Conservation (phyloP, 92 coral and sea anemone species). For the Epizoanthus stellaris region DNA sequence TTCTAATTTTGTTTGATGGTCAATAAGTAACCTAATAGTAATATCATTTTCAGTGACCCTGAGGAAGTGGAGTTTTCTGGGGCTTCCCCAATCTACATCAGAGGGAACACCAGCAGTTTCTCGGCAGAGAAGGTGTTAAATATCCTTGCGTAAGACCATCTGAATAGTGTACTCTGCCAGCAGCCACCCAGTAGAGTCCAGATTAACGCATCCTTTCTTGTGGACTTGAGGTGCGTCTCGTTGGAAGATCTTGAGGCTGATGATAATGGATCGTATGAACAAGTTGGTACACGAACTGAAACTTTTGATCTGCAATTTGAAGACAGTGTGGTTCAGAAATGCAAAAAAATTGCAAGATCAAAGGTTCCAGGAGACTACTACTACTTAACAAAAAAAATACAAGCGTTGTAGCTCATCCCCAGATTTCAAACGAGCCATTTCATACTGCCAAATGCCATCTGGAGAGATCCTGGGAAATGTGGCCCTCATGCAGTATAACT, state of each 20-base stretch:
- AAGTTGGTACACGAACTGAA: conserved; percentile 27
- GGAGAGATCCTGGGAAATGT: conserved; percentile 37
- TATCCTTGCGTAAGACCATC: conserved; percentile 32
- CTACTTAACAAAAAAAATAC: conserved; percentile 8
- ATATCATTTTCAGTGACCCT: too few species aligned
- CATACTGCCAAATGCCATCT: conserved; percentile 25
- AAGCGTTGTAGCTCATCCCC: conserved; percentile 40
- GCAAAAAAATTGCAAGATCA: neutral
- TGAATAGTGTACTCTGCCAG: conserved; percentile 45
- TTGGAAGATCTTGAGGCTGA: conserved; percentile 51
- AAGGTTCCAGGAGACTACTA: conserved; percentile 12
- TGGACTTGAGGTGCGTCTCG: conserved; percentile 36
- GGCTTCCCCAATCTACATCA: conserved; percentile 42
- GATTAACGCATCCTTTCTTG: conserved; percentile 54
- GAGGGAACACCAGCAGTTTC: conserved; percentile 49
- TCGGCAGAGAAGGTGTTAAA: conserved; percentile 41
- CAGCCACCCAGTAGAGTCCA: conserved; percentile 57
- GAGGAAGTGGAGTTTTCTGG: conserved; percentile 24
- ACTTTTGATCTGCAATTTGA: conserved; percentile 20
- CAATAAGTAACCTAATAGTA: too few species aligned
- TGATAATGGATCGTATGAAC: conserved; percentile 42
- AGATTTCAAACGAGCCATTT: conserved; percentile 49
- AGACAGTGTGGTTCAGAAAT: neutral
- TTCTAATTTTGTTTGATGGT: too few species aligned
- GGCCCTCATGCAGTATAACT: conserved; percentile 46